Percentiles rank a stretch among this genome's conserved stretches.
These are phyloP conservation scores for Stigmatopora nigra DNA, from an alignment of 2,113 vertebrate species.

Conservation along the genomic window DNA sequence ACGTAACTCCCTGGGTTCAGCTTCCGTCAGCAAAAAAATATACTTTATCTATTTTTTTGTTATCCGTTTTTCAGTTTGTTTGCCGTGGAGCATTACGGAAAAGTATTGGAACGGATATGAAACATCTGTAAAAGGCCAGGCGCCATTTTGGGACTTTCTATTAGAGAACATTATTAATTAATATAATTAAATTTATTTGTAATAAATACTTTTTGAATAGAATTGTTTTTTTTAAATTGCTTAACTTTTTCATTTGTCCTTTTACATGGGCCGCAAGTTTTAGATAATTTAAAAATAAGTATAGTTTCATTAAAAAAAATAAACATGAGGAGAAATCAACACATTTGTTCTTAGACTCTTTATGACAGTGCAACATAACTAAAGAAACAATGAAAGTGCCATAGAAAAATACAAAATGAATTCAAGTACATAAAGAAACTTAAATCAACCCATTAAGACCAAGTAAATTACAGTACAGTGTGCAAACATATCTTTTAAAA, in stretches of 20 bases:
- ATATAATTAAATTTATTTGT: too few species aligned
- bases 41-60: background rate
- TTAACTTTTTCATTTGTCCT: background rate
- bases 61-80: too few species aligned
- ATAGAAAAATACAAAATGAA: conserved; percentile 31
- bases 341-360: background rate
- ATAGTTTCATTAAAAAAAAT: too few species aligned
- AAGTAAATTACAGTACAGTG: conserved; percentile 31
- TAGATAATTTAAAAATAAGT: too few species aligned
- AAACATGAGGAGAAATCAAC: too few species aligned
- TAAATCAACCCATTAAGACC: conserved; percentile 5
- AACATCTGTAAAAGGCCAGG: background rate
- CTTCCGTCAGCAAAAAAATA: background rate
- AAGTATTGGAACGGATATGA: background rate
- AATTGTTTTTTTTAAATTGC: background rate
- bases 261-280: too few species aligned
- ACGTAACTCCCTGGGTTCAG: conserved; percentile 24
- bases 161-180: background rate
- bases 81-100: too few species aligned
- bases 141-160: background rate
- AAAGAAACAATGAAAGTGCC: conserved; percentile 44
- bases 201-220: background rate
- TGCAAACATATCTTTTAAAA: conserved; percentile 36
- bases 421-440: conserved; percentile 35
- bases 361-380: background rate